Evolutionary conservation across 2,797 vertebrate species (phyloP), one percentile per base, ranked within the genome.

Genomic region (Sebastes alutus): DNA sequence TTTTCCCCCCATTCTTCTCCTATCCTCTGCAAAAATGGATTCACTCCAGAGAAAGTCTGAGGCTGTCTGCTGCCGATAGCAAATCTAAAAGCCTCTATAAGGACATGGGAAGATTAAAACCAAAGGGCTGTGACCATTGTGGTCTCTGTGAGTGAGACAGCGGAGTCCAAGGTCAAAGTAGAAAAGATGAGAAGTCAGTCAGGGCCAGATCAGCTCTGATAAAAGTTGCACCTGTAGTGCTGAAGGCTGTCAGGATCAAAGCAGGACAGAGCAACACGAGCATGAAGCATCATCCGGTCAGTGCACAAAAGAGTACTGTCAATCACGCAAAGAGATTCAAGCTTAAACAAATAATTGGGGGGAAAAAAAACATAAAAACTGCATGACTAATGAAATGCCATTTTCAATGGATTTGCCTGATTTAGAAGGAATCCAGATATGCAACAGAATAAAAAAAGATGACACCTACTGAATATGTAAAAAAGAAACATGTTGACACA

Each of bases 91-190:
- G 32, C 56, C 12, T 82, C 76, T 73, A 66, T 73, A 79, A 72
- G 54, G 79, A 88, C 86, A 69, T 14, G 30, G 58, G 60, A 54
- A 85, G 88, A 89, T 89, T 84, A 83, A 84, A 81, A 81, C 71
- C 64, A 58, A 75, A 80, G 67, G 30, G 33, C 83, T 75, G 66
- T 82, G 77, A 77, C 77, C 42, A 64, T 18, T 62, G 42, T 56
- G 56, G 52, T 72, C 75, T 73, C 77, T 27, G 42, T 33, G 54
- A 83, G 61, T 32, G 29, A 87, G 76, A 85, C 60, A 81, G 71
- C 80, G 14, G 23, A 70, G 62, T 71, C 75, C 80, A 80, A 83
- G 81, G 86, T 91, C 75, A 64, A 33, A 80, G 33, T 6, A 67
- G 78, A 86, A 88, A 70, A 80, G 85, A 87, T 49, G 80, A 76